Percentiles rank a stretch among this genome's conserved stretches.
Evolutionary conservation across 2,888 invertebrate species (phyloP).

Genomic region (Eueremaeus valkanovi): DNA sequence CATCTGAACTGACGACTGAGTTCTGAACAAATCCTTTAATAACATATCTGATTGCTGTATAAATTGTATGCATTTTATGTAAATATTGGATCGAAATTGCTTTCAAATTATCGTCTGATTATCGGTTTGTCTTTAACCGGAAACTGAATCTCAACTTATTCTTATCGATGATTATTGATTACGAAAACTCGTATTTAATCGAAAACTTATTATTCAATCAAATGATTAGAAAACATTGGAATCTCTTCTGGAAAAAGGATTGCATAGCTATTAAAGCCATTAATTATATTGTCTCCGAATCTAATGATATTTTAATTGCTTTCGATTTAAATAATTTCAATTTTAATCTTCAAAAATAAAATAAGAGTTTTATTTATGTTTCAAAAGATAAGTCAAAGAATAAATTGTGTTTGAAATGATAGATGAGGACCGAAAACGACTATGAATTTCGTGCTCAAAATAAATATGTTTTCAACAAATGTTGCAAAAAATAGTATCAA

Average conservation of each 20-base stretch:
- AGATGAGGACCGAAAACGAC: not conserved
- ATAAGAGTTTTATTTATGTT: not conserved
- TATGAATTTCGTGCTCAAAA: not conserved
- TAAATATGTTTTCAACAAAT: not conserved
- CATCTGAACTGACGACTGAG: too few relatives aligned
- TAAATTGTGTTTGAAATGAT: not conserved
- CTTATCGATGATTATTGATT: not conserved
- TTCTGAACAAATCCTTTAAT: not conserved
- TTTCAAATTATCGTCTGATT: not conserved
- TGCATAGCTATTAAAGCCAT: not conserved
- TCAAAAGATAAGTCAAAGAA: not conserved
- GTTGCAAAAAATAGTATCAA: not conserved
- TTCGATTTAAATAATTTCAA: not conserved
- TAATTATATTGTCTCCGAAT: not conserved
- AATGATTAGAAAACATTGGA: not conserved
- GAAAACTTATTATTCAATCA: not conserved
- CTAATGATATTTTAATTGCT: constrained; percentile 1
- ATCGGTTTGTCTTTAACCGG: not conserved
- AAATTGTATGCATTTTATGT: not conserved
- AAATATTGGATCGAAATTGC: not conserved
- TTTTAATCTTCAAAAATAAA: not conserved
- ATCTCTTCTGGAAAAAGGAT: not conserved
- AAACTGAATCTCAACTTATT: not conserved
- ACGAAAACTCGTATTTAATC: not conserved
- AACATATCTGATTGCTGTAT: not conserved